Percentiles rank a stretch among this genome's conserved stretches.
Conservation (phyloP, 2,888 invertebrate species). For the Noctua comes region DNA sequence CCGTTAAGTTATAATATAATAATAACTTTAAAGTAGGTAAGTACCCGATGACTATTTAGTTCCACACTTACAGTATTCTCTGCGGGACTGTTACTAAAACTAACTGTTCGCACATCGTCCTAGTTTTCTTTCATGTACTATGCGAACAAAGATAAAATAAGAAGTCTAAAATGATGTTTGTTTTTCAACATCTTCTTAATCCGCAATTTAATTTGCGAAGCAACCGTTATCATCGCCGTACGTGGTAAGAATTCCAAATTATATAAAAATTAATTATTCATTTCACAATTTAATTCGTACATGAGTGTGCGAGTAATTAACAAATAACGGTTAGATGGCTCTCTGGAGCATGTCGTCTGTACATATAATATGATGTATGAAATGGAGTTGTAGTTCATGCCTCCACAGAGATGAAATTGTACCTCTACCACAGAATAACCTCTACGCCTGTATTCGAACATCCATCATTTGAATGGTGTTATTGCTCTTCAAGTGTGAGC, state of each 20-base stretch:
- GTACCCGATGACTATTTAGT: background rate
- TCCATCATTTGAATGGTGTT: background rate
- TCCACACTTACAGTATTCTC: conserved; percentile 9
- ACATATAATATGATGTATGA: conserved; percentile 24
- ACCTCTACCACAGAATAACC: background rate
- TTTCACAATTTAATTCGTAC: conserved; percentile 70
- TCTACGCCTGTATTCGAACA: background rate
- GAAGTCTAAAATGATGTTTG: conserved; percentile 52
- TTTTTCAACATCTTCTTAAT: conserved; percentile 59
- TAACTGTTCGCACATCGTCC: conserved; percentile 67
- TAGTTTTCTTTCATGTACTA: conserved; percentile 69
- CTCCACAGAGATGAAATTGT: conserved; percentile 3
- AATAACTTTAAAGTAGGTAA: background rate
- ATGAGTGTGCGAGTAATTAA: conserved; percentile 67
- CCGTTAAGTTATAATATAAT: background rate
- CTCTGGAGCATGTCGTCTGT: conserved; percentile 60
- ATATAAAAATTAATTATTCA: conserved; percentile 61
- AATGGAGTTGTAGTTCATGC: conserved; percentile 12
- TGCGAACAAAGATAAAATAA: conserved; percentile 47
- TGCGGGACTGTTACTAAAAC: conserved; percentile 61
- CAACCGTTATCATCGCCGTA: conserved; percentile 69
- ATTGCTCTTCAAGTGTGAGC: background rate
- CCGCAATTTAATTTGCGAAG: conserved; percentile 64
- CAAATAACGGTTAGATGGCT: conserved; percentile 65
- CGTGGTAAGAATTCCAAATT: conserved; percentile 54